Evolutionary conservation across 2,113 vertebrate genomes (phyloP), one percentile per base, ranked within the genome.

Genomic region (Chiloscyllium plagiosum): DNA sequence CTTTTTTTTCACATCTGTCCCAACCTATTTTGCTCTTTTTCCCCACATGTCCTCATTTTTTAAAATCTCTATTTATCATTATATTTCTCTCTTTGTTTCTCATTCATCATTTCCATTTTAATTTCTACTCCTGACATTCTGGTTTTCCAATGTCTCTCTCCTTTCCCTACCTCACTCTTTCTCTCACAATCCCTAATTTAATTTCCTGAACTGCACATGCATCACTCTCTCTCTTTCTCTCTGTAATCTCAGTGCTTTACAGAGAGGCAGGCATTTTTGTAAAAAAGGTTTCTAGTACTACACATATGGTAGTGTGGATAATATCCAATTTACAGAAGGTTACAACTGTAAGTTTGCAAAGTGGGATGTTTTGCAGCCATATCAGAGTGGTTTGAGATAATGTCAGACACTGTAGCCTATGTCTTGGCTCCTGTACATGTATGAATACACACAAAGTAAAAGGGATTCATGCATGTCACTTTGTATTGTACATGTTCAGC

Each of bases 381-480:
- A 66, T 93, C 89, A 65, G 17, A 8, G 19, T 37, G 33, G 61
- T 42, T n/a, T 93, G 20, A 65, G 29, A 65, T n/a, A 33, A 65
- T 65, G 56, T 29, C 52, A 92, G 56, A 61, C 26, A 61, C 50
- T 29, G 50, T 15, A 92, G 56, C 33, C 29, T 22, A 52, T 26
- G 24, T 52, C 50, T 56, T 12, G 12, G 50, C 47, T 89, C 86
- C 47, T 56, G 86, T 56, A 56, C 56, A 92, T 92, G 29, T n/a
- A 93, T 61, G 19, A 61, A 66, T 93, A 93, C 20, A 93, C n/a
- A 66, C 15, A 66, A 93, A 61, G n/a, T 92, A 93, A 68, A 92
- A 93, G n/a, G 4, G 29, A 33, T 61, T 15, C 3, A 66, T 61
- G 52, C 12, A 56, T 4, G 1, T 29, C 24, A 17, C 20, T 93